phyloP scores from a whole-genome alignment of 2,113 vertebrate genomes.

The Diphyllodes magnificus region DNA sequence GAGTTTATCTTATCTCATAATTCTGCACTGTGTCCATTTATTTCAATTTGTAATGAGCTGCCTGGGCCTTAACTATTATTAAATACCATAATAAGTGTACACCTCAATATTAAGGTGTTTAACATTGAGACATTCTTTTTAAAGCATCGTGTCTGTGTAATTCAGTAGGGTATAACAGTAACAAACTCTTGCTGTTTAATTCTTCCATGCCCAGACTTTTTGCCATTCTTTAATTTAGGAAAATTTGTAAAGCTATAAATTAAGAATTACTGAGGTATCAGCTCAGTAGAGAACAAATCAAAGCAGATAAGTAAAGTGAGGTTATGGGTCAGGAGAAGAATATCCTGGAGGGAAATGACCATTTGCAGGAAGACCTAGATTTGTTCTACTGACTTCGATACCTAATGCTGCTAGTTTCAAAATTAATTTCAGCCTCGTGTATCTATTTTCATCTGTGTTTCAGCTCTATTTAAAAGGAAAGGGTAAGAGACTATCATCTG shows the following conservation, averaged over 20 bases:
- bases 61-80: not conserved
- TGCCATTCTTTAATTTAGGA: not conserved
- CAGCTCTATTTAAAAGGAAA: slow-evolving; percentile 12
- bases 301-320: slow-evolving; percentile 46
- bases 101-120: not conserved
- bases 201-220: not conserved
- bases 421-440: slow-evolving; percentile 32
- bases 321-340: slow-evolving; percentile 17
- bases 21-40: not conserved
- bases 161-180: not conserved
- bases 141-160: not conserved
- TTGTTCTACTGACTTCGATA: slow-evolving; percentile 45
- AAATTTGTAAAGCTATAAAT: not conserved
- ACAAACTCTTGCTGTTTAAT: not conserved
- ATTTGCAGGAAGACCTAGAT: slow-evolving; percentile 51
- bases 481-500: not conserved
- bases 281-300: slow-evolving; percentile 29
- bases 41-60: not conserved
- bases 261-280: slow-evolving; percentile 6
- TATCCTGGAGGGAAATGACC: slow-evolving; percentile 45
- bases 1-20: not conserved
- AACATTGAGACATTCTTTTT: not conserved
- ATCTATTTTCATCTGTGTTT: slow-evolving; percentile 25
- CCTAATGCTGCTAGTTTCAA: slow-evolving; percentile 31
- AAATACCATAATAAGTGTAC: not conserved